Conservation (phyloP, 2,888 invertebrate species). For the Amblyteles armatorius region DNA sequence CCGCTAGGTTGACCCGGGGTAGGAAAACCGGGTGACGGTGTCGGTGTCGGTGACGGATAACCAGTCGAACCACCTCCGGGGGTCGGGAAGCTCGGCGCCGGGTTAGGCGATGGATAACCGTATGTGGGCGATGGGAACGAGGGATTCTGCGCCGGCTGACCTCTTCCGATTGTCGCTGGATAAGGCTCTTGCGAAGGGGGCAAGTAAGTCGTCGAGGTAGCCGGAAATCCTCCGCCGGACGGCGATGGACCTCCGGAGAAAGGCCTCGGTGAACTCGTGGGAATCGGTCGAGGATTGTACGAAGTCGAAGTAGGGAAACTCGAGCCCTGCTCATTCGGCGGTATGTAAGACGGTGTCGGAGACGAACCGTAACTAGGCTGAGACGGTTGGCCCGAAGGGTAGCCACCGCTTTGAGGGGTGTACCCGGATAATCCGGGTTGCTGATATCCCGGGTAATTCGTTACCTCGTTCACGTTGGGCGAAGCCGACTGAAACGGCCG, state of each 20-base stretch:
- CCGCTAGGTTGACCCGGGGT: slow-evolving; percentile 74
- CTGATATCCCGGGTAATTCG: slow-evolving; percentile 76
- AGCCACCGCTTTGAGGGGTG: slow-evolving; percentile 74
- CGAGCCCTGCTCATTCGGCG: slow-evolving; percentile 73
- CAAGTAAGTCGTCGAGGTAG: slow-evolving; percentile 70
- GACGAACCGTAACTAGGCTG: slow-evolving; percentile 70
- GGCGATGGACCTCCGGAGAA: slow-evolving; percentile 74
- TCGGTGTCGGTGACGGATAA: slow-evolving; percentile 57
- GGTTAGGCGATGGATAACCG: slow-evolving; percentile 64
- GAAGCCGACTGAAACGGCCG: slow-evolving; percentile 88
- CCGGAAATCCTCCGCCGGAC: slow-evolving; percentile 57
- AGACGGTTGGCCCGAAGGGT: slow-evolving; percentile 74
- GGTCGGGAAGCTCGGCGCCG: slow-evolving; percentile 60
- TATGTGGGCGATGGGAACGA: slow-evolving; percentile 40
- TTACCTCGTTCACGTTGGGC: slow-evolving; percentile 75
- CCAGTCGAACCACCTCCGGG: slow-evolving; percentile 53
- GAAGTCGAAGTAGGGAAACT: slow-evolving; percentile 71
- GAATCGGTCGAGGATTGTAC: slow-evolving; percentile 73
- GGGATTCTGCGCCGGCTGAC: slow-evolving; percentile 35
- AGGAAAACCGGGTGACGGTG: slow-evolving; percentile 64
- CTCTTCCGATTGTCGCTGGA: slow-evolving; percentile 55
- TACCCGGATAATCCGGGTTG: slow-evolving; percentile 74
- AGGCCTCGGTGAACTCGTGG: slow-evolving; percentile 71
- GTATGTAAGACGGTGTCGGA: slow-evolving; percentile 74
- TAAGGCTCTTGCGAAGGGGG: slow-evolving; percentile 65